Conservation (phyloP, 2,888 invertebrate genomes). For the Desoria tigrina region DNA sequence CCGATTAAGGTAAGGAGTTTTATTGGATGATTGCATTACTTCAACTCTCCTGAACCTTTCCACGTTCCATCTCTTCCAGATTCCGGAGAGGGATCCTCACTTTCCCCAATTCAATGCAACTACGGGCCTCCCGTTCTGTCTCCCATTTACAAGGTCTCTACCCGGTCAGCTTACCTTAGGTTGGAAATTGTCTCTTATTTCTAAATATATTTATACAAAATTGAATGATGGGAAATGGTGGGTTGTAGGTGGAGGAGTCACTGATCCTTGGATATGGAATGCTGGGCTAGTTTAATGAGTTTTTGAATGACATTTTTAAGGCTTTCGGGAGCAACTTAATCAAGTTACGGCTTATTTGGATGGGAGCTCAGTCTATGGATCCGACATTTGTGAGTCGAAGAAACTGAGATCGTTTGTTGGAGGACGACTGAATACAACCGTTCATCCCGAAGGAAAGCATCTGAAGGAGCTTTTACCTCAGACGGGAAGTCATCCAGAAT, state of each 20-base stretch:
- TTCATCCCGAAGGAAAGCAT: constrained; percentile 54
- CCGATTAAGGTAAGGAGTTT: constrained; percentile 57
- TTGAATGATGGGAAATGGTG: not conserved
- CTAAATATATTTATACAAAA: constrained; percentile 1
- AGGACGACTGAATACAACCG: constrained; percentile 57
- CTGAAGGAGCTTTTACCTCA: constrained; percentile 58
- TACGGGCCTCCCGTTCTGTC: constrained; percentile 59
- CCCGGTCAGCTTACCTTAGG: constrained; percentile 62
- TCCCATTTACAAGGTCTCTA: constrained; percentile 61
- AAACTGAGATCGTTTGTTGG: constrained; percentile 57
- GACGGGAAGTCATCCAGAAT: constrained; percentile 58
- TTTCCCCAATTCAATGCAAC: constrained; percentile 59
- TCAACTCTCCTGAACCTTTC: too few relatives aligned
- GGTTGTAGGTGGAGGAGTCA: too few relatives aligned
- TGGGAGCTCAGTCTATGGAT: constrained; percentile 60
- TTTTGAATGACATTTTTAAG: constrained; percentile 39
- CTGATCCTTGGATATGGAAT: too few relatives aligned
- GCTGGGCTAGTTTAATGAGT: not conserved
- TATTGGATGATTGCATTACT: not conserved
- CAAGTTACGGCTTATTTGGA: constrained; percentile 60
- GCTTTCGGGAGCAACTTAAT: constrained; percentile 61
- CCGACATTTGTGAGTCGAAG: constrained; percentile 58
- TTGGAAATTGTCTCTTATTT: too few relatives aligned
- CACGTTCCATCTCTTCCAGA: too few relatives aligned
- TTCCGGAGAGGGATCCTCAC: constrained; percentile 61